Evolutionary conservation across 2,797 vertebrate species (phyloP).

Genomic region (Helarctos malayanus): DNA sequence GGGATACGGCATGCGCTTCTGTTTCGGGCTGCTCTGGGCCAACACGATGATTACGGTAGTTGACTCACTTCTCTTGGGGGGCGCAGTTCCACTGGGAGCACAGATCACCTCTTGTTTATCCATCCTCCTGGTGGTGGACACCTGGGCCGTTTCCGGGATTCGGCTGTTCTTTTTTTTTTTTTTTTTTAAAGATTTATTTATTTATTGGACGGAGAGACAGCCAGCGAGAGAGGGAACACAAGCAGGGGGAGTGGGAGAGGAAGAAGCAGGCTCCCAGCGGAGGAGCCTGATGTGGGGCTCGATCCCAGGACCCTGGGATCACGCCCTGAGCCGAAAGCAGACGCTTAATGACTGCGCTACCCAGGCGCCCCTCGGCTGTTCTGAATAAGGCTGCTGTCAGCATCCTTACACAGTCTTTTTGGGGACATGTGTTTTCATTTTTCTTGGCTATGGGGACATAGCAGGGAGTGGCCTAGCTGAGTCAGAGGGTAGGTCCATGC

Average conservation of each 20-base stretch:
- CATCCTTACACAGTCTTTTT: background rate
- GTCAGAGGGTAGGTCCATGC: background rate
- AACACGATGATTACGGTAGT: fast-evolving
- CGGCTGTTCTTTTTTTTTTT: too few species aligned
- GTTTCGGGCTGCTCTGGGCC: background rate
- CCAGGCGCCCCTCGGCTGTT: too few species aligned
- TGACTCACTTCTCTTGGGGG: fast-evolving
- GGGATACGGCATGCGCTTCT: fast-evolving
- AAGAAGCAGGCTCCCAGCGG: too few species aligned
- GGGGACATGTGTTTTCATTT: background rate
- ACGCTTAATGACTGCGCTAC: too few species aligned
- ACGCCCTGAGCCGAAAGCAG: too few species aligned
- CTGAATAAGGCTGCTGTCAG: background rate
- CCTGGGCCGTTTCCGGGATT: background rate
- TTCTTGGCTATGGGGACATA: background rate
- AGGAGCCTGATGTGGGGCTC: too few species aligned
- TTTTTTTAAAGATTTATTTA: too few species aligned
- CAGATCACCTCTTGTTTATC: fast-evolving
- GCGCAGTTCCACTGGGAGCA: fast-evolving
- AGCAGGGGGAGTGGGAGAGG: too few species aligned
- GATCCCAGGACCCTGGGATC: too few species aligned
- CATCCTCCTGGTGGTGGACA: fast-evolving
- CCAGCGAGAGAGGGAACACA: too few species aligned
- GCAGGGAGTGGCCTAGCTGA: background rate
- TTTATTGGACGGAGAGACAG: too few species aligned